phyloP scores from a whole-genome alignment of 2,797 vertebrate genomes.

The Paguma larvata region DNA sequence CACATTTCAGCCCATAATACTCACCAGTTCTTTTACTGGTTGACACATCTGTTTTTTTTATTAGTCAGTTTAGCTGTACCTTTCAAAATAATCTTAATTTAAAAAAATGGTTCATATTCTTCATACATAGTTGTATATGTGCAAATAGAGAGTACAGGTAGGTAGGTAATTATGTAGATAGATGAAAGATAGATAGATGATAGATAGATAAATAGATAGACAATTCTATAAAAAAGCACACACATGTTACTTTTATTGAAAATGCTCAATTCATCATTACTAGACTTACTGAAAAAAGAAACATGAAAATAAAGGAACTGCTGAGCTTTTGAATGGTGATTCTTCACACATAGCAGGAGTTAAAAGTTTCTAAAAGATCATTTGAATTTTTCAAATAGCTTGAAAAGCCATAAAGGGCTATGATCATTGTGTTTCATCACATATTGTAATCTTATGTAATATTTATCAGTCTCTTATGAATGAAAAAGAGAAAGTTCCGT shows the following conservation, averaged over 20 bases:
- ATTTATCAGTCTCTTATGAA: neutral
- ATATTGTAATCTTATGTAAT: neutral
- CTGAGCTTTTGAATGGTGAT: neutral
- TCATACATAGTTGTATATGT: neutral
- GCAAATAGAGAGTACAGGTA: neutral
- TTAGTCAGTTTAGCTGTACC: neutral
- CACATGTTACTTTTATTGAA: neutral
- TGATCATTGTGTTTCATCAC: neutral
- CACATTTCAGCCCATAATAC: neutral
- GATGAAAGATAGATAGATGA: neutral
- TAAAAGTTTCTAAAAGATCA: neutral
- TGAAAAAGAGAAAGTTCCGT: neutral
- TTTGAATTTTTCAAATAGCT: neutral
- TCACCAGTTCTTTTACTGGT: neutral
- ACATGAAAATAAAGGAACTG: neutral
- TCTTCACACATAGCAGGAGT: neutral
- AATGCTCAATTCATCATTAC: neutral
- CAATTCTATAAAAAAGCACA: neutral
- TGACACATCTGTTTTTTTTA: neutral
- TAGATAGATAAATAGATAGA: neutral
- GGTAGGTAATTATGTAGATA: neutral
- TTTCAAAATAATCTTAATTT: constrained; percentile 14
- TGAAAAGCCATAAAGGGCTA: neutral
- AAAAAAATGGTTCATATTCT: neutral
- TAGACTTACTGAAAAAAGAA: constrained; percentile 25